Conservation (phyloP, 2,797 vertebrate species). For the Acipenser oxyrinchus region DNA sequence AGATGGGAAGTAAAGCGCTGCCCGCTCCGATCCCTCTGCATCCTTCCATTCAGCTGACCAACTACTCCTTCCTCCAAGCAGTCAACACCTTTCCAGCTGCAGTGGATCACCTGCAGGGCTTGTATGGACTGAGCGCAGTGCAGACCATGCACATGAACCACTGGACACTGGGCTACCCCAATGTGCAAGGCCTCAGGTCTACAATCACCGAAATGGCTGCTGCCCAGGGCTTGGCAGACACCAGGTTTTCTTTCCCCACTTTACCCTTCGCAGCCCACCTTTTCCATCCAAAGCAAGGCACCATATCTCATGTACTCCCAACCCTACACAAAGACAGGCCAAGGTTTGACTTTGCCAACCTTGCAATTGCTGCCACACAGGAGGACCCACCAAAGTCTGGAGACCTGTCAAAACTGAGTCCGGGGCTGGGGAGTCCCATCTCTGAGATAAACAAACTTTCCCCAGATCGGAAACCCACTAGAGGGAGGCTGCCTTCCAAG, state of each 20-base stretch:
- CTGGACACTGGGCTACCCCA: slow-evolving; percentile 93
- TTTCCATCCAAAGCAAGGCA: slow-evolving; percentile 85
- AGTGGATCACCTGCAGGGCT: slow-evolving; percentile 86
- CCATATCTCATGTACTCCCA: slow-evolving; percentile 72
- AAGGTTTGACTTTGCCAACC: slow-evolving; percentile 95
- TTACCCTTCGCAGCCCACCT: slow-evolving; percentile 88
- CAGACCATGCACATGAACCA: slow-evolving; percentile 98
- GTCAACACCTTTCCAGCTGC: slow-evolving; percentile 88
- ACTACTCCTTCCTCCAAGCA: slow-evolving; percentile 95
- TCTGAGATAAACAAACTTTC: slow-evolving; percentile 85
- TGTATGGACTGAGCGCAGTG: slow-evolving; percentile 89
- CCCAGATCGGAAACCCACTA: slow-evolving; percentile 82
- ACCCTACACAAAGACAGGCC: slow-evolving; percentile 87
- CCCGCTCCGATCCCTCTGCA: slow-evolving; percentile 94
- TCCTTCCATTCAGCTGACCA: slow-evolving; percentile 89
- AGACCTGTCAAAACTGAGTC: slow-evolving; percentile 76
- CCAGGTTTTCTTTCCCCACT: slow-evolving; percentile 76
- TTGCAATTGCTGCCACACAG: slow-evolving; percentile 91
- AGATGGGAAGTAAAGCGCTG: slow-evolving; percentile 94
- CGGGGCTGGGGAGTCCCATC: slow-evolving; percentile 74
- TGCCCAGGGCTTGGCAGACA: slow-evolving; percentile 82
- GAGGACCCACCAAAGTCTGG: slow-evolving; percentile 82
- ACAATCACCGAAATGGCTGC: slow-evolving; percentile 91
- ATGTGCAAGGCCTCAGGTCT: slow-evolving; percentile 85
- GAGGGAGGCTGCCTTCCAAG: slow-evolving; percentile 90